phyloP scores from a whole-genome alignment of 2,888 invertebrate genomes.

The Machimus atricapillus region DNA sequence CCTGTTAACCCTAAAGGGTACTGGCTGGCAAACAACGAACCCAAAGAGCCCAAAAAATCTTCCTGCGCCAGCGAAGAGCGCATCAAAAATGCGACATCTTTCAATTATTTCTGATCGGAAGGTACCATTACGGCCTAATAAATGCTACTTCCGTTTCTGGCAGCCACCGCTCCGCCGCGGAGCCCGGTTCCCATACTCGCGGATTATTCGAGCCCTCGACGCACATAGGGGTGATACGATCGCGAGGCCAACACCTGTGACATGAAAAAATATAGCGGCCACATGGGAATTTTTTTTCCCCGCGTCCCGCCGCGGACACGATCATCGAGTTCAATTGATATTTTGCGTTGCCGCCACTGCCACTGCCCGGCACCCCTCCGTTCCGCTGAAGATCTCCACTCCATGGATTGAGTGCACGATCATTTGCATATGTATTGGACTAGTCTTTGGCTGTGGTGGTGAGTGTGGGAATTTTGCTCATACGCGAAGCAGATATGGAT shows the following conservation, averaged over 20 bases:
- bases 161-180: not conserved
- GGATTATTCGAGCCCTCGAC: conserved; percentile 8
- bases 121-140: conserved; percentile 35
- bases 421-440: not conserved
- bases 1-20: not conserved
- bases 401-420: not conserved
- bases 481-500: not conserved
- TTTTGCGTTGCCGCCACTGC: not conserved
- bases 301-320: not conserved
- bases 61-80: not conserved
- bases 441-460: not conserved
- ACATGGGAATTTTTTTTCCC: conserved; percentile 23
- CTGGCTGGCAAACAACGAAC: not conserved
- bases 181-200: conserved; percentile 27
- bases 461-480: conserved; percentile 17
- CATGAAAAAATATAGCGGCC: conserved; percentile 2
- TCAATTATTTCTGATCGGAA: conserved; percentile 27
- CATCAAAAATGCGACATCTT: conserved; percentile 18
- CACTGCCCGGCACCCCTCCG: not conserved
- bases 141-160: conserved; percentile 29
- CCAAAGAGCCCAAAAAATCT: not conserved
- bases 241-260: conserved; percentile 36
- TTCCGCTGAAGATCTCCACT: not conserved
- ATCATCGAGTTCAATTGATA: conserved; percentile 22
- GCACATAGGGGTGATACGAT: conserved; percentile 21